A percentile compares a stretch with the other conserved stretches of the same genome.
These are phyloP conservation scores for Geotrypetes seraphini DNA, from an alignment of 2,797 vertebrate genomes.

Conservation along the genomic window DNA sequence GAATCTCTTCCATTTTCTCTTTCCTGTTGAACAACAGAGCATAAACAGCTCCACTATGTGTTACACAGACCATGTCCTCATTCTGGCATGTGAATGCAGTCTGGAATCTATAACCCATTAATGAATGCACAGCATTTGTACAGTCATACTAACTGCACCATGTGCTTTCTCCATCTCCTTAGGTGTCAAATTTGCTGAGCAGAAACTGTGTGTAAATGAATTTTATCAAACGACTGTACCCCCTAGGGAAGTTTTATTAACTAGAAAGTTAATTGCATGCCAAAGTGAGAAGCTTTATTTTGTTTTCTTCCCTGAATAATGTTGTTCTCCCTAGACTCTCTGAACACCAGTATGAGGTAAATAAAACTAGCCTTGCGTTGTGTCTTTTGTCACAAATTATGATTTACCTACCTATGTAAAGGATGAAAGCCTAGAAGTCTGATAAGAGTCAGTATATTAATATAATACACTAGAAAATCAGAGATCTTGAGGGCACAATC, in stretches of 20 bases:
- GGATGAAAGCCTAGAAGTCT: background rate
- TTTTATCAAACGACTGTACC: background rate
- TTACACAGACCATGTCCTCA: too few species aligned
- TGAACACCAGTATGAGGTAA: background rate
- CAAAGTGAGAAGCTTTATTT: background rate
- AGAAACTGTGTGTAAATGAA: background rate
- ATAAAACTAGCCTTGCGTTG: background rate
- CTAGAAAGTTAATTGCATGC: rapidly evolving
- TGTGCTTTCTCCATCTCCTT: background rate
- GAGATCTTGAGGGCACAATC: background rate
- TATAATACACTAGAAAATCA: slow-evolving; percentile 6
- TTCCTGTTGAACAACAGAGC: too few species aligned
- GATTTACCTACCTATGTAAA: slow-evolving; percentile 9
- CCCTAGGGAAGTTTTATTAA: rapidly evolving
- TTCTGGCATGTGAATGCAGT: background rate
- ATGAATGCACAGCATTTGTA: background rate
- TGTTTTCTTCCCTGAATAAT: rapidly evolving
- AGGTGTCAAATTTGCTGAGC: background rate
- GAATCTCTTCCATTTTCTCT: too few species aligned
- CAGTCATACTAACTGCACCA: background rate
- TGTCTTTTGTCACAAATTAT: slow-evolving; percentile 4
- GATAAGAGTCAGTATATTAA: slow-evolving; percentile 8
- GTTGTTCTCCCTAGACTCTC: background rate
- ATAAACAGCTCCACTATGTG: too few species aligned
- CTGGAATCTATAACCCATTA: slow-evolving; percentile 1